Conservation (phyloP, 2,888 invertebrate genomes). For the Drosophila infuscata region DNA sequence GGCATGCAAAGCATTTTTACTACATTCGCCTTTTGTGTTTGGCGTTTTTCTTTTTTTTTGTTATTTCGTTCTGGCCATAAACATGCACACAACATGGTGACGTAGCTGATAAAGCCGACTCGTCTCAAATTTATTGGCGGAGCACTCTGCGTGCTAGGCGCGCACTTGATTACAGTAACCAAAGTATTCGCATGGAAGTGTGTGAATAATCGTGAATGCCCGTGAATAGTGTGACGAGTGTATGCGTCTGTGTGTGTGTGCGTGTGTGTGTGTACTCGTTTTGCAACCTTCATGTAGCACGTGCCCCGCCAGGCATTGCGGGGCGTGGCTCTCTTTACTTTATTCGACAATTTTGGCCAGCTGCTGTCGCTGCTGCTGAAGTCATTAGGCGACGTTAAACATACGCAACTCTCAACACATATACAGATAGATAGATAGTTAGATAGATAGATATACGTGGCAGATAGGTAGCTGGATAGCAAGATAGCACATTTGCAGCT, state of each 20-base stretch:
- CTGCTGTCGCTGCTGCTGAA: slow-evolving; percentile 45
- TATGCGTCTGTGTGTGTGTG: background rate
- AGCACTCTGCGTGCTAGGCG: slow-evolving; percentile 61
- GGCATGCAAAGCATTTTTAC: slow-evolving; percentile 65
- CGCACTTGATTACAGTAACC: slow-evolving; percentile 73
- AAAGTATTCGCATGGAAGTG: slow-evolving; percentile 33
- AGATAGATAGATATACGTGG: slow-evolving; percentile 1
- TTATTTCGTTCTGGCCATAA: slow-evolving; percentile 69
- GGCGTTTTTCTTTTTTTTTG: slow-evolving; percentile 15
- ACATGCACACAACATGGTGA: slow-evolving; percentile 73
- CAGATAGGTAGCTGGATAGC: slow-evolving; percentile 1
- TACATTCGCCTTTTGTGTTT: slow-evolving; percentile 62
- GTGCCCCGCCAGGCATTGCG: slow-evolving; percentile 21
- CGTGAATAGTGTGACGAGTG: slow-evolving; percentile 24
- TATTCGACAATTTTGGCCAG: slow-evolving; percentile 60
- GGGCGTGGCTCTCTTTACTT: slow-evolving; percentile 34
- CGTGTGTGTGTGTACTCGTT: background rate
- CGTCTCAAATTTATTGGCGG: slow-evolving; percentile 62
- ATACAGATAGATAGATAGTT: slow-evolving; percentile 2
- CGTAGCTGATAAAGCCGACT: slow-evolving; percentile 61
- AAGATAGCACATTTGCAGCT: slow-evolving; percentile 5
- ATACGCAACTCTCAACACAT: slow-evolving; percentile 61
- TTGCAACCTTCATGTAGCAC: slow-evolving; percentile 46
- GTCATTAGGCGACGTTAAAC: slow-evolving; percentile 70
- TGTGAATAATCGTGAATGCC: slow-evolving; percentile 30